Evolutionary conservation across 2,888 invertebrate species (phyloP).

Genomic region (Philopedon plagiatum): DNA sequence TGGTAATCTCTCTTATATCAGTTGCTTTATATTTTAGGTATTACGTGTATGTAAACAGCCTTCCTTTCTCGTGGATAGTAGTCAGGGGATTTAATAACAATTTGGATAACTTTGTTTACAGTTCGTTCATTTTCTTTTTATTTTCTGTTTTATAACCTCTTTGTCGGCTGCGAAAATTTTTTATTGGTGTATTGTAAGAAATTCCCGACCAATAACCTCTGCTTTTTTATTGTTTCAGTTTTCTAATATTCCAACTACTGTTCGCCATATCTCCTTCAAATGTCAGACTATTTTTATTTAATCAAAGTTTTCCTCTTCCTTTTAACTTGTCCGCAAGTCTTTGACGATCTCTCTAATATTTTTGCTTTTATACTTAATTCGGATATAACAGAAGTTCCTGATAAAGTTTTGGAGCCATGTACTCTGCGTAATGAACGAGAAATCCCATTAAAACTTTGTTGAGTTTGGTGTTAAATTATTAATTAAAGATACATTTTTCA

Average conservation of each 20-base stretch:
- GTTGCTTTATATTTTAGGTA: too few relatives aligned
- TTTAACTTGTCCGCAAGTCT: constrained; percentile 23
- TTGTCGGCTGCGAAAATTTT: too few relatives aligned
- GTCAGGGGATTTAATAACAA: too few relatives aligned
- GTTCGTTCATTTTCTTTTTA: too few relatives aligned
- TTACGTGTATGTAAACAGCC: too few relatives aligned
- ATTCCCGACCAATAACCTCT: too few relatives aligned
- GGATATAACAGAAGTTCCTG: constrained; percentile 45
- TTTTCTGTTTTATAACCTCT: too few relatives aligned
- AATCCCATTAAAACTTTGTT: constrained; percentile 52
- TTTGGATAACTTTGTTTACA: too few relatives aligned
- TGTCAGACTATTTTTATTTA: constrained; percentile 12
- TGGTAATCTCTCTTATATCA: too few relatives aligned
- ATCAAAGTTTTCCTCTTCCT: constrained; percentile 15
- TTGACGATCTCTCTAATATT: constrained; percentile 45
- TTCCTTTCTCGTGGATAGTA: too few relatives aligned
- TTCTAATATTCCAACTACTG: background rate
- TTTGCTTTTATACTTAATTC: constrained; percentile 48
- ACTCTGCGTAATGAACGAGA: constrained; percentile 50
- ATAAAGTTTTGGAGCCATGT: constrained; percentile 47
- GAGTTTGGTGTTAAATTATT: constrained; percentile 49
- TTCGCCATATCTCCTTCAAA: background rate
- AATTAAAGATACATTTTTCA: constrained; percentile 46
- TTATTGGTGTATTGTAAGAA: background rate
- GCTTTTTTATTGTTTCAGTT: background rate